Evolutionary conservation across 1,140 invertebrate species (phyloP).

Genomic region (Drosophila albomicans): DNA sequence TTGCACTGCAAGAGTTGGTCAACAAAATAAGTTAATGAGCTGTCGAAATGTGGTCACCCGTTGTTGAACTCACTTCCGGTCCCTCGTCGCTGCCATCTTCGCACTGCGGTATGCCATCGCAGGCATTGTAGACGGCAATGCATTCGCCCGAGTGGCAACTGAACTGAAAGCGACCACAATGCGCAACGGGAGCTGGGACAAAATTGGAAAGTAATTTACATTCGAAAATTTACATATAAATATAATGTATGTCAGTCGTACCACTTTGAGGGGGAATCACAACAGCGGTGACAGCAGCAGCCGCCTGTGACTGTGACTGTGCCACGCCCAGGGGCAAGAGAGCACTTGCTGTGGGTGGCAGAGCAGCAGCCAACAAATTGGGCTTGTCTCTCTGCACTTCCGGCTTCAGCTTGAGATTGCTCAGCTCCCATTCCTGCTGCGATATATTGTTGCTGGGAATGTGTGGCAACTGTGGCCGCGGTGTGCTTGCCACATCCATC

Average conservation of each 20-base stretch:
- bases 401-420: constrained; percentile 85
- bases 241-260: constrained; percentile 33
- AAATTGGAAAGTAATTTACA: background rate
- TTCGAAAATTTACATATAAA: constrained; percentile 33
- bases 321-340: constrained; percentile 31
- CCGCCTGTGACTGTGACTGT: constrained; percentile 10
- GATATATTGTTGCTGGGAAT: constrained; percentile 76
- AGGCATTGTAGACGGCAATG: constrained; percentile 97
- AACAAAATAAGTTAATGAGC: constrained; percentile 31
- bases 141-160: constrained; percentile 95
- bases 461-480: constrained; percentile 65
- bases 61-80: constrained; percentile 87
- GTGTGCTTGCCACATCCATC: constrained; percentile 58
- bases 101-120: constrained; percentile 97
- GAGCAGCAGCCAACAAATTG: background rate
- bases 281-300: constrained; percentile 7
- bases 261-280: constrained; percentile 53
- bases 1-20: constrained; percentile 61
- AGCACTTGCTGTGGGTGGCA: constrained; percentile 17
- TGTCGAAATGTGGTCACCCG: background rate
- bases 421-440: constrained; percentile 93
- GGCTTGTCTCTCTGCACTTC: constrained; percentile 67
- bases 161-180: constrained; percentile 94
- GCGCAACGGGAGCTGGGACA: constrained; percentile 38
- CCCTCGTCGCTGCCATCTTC: constrained; percentile 96